These are phyloP conservation scores for Furcula furcula DNA, from an alignment of 2,888 invertebrate species.

Conservation along the genomic window DNA sequence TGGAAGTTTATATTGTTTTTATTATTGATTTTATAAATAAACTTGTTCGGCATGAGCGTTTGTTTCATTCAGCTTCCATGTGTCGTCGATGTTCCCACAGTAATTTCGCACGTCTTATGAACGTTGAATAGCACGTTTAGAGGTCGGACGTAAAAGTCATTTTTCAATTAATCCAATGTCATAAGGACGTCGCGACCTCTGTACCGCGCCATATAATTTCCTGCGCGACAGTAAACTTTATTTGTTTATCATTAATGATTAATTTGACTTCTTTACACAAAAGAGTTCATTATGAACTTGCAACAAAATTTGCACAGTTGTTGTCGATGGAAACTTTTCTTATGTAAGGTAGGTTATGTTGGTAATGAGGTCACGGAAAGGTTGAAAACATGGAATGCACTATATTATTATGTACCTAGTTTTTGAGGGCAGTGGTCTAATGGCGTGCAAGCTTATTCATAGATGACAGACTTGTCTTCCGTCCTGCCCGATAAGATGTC, in stretches of 20 bases:
- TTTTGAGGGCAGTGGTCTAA: too few relatives aligned
- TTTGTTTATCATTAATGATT: conserved; percentile 32
- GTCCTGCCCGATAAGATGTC: too few relatives aligned
- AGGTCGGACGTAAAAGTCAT: conserved; percentile 71
- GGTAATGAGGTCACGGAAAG: conserved; percentile 13
- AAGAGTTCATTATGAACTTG: conserved; percentile 36
- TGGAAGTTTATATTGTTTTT: conserved; percentile 37
- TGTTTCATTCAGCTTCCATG: conserved; percentile 39
- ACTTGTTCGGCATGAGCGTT: conserved; percentile 58
- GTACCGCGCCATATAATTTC: conserved; percentile 33
- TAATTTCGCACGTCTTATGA: conserved; percentile 43
- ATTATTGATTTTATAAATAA: conserved; percentile 59
- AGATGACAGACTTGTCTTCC: too few relatives aligned
- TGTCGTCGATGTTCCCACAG: conserved; percentile 49
- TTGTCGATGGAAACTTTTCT: conserved; percentile 30
- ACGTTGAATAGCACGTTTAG: conserved; percentile 52
- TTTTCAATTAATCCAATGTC: conserved; percentile 77
- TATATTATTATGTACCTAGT: too few relatives aligned
- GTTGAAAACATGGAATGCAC: neutral
- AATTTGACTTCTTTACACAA: conserved; percentile 28
- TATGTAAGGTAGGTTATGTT: conserved; percentile 12
- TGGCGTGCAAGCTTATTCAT: too few relatives aligned
- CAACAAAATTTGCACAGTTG: conserved; percentile 61
- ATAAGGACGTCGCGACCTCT: conserved; percentile 66
- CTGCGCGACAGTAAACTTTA: conserved; percentile 43